Evolutionary conservation across 2,113 vertebrate species (phyloP).

Genomic region (Cottus gobio): DNA sequence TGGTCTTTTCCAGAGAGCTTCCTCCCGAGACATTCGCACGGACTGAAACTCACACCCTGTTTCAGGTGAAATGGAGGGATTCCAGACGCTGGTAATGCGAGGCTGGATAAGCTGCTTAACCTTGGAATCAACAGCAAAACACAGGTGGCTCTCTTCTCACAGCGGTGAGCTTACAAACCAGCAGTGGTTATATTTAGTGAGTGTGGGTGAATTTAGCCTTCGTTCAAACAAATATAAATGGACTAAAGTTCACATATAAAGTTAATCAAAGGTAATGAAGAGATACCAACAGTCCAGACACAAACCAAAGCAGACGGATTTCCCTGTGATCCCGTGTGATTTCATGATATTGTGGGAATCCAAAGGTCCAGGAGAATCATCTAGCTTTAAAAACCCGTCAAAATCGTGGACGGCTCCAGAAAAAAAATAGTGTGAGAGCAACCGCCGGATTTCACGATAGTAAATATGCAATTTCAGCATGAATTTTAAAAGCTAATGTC

Average conservation of each 20-base stretch:
- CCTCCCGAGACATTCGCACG: slow-evolving; percentile 19
- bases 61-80: neutral
- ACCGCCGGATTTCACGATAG: neutral
- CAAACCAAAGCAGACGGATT: neutral
- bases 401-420: neutral
- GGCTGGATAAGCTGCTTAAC: slow-evolving; percentile 12
- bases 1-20: slow-evolving; percentile 31
- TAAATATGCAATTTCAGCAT: neutral
- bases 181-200: neutral
- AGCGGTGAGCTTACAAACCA: neutral
- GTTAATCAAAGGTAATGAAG: neutral
- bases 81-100: neutral
- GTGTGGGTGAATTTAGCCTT: neutral
- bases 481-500: neutral
- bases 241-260: neutral
- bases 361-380: neutral
- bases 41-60: neutral
- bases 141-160: neutral
- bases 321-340: neutral
- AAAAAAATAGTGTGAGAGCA: neutral
- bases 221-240: neutral
- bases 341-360: neutral
- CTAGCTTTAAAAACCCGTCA: neutral
- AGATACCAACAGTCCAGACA: neutral
- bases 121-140: neutral